These are phyloP conservation scores for Brachyistius frenatus DNA, from an alignment of 2,113 vertebrate genomes.

Conservation along the genomic window DNA sequence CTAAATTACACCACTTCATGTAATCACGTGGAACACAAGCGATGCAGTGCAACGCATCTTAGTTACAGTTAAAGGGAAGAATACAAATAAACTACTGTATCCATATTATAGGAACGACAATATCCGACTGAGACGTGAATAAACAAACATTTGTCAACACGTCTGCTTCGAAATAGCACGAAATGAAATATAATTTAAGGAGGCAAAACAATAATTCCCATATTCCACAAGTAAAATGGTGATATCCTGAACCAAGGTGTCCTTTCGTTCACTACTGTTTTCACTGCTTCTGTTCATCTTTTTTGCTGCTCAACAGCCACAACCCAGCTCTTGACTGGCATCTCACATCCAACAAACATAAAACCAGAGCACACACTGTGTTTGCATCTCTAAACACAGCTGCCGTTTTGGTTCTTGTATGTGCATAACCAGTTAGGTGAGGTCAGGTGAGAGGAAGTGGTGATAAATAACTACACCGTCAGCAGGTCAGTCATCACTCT, in stretches of 20 bases:
- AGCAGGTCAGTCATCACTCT: too few relatives aligned
- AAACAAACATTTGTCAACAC: constrained; percentile 6
- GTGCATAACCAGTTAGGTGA: too few relatives aligned
- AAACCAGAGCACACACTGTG: too few relatives aligned
- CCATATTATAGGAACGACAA: constrained; percentile 9
- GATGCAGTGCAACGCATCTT: constrained; percentile 51
- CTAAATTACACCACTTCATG: constrained; percentile 67
- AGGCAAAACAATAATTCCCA: background rate
- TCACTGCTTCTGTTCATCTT: too few relatives aligned
- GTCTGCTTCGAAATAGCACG: background rate
- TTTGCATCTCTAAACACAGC: too few relatives aligned
- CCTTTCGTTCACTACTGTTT: too few relatives aligned
- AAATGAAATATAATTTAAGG: background rate
- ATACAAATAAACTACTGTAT: constrained; percentile 39
- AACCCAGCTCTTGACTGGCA: too few relatives aligned
- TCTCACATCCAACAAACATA: too few relatives aligned
- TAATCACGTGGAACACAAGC: constrained; percentile 62
- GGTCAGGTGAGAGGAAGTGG: too few relatives aligned
- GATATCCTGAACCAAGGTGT: too few relatives aligned
- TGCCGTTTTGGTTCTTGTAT: too few relatives aligned
- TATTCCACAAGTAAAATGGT: background rate
- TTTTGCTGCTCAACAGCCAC: background rate
- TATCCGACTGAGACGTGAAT: background rate
- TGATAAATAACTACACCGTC: too few relatives aligned
- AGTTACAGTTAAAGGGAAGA: constrained; percentile 43